phyloP scores from a whole-genome alignment of 2,113 vertebrate genomes.

The Oncorhynchus clarkii region DNA sequence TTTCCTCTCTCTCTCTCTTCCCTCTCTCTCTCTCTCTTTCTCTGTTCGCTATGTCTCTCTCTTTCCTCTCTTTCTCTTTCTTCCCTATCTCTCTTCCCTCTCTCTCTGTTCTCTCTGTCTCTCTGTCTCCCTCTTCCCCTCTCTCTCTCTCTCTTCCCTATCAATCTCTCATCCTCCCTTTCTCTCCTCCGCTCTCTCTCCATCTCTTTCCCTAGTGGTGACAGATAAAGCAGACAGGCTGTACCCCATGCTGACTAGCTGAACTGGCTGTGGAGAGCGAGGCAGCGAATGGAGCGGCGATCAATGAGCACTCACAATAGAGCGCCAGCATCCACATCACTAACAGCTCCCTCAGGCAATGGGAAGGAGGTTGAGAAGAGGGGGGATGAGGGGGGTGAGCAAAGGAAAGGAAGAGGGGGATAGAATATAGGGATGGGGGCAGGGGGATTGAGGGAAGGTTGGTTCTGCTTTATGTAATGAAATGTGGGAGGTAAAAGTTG shows the following conservation, averaged over 20 bases:
- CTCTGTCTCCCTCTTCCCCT: too few relatives aligned
- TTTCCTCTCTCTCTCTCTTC: too few relatives aligned
- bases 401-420: too few relatives aligned
- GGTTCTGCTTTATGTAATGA: too few relatives aligned
- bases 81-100: too few relatives aligned
- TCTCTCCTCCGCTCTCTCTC: neutral
- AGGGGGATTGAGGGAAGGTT: too few relatives aligned
- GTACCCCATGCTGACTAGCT: conserved; percentile 74
- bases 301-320: conserved; percentile 80
- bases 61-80: too few relatives aligned
- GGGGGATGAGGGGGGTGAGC: neutral
- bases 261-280: conserved; percentile 69
- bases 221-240: conserved; percentile 70
- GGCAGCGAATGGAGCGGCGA: conserved; percentile 61
- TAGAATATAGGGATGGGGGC: too few relatives aligned
- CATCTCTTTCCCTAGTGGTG: conserved; percentile 34
- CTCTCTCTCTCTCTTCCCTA: neutral
- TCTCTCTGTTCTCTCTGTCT: conserved; percentile 22
- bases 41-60: too few relatives aligned
- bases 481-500: conserved; percentile 17
- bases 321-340: conserved; percentile 74
- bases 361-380: conserved; percentile 47
- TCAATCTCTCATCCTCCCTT: neutral
- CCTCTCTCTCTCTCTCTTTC: too few relatives aligned
- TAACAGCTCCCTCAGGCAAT: conserved; percentile 80